Percentiles rank a stretch among this genome's conserved stretches.
Evolutionary conservation across 2,888 invertebrate genomes (phyloP).

Genomic region (Andricus curvator): DNA sequence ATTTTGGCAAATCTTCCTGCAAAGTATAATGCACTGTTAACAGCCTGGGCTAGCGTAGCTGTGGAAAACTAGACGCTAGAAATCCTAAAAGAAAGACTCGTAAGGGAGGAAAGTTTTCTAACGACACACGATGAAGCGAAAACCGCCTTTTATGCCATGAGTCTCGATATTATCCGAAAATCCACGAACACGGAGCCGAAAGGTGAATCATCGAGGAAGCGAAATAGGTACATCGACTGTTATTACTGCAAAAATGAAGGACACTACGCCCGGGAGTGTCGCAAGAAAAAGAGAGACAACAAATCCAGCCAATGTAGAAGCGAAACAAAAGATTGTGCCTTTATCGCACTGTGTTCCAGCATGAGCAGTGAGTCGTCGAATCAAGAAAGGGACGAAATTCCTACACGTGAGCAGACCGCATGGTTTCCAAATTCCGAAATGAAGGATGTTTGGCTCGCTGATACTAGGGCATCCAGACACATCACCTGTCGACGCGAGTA

Average conservation of each 20-base stretch:
- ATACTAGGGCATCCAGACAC: conserved; percentile 60
- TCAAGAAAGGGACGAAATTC: no score
- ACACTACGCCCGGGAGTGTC: conserved; percentile 45
- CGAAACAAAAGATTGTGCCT: conserved; percentile 32
- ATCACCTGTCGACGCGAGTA: conserved; percentile 56
- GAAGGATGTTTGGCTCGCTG: conserved; percentile 56
- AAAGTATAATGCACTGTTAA: conserved; percentile 56
- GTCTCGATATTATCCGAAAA: background rate
- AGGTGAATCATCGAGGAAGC: background rate
- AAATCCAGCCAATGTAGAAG: background rate
- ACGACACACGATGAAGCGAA: conserved; percentile 30
- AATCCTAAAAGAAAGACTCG: conserved; percentile 50
- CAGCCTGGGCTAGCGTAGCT: conserved; percentile 59
- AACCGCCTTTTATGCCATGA: conserved; percentile 41
- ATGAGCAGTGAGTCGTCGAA: no score
- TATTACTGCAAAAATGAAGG: conserved; percentile 43
- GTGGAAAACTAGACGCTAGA: conserved; percentile 50
- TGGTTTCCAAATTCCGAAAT: conserved; percentile 43
- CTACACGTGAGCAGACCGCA: background rate
- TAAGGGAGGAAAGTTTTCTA: conserved; percentile 51
- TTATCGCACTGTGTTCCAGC: background rate
- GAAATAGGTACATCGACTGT: conserved; percentile 29
- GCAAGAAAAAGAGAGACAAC: conserved; percentile 27
- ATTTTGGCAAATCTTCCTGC: conserved; percentile 56
- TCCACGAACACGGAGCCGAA: background rate